A percentile compares a stretch with the other conserved stretches of the same genome.
phyloP scores from a whole-genome alignment of 2,888 invertebrate species.

The Brassicogethes aeneus region DNA sequence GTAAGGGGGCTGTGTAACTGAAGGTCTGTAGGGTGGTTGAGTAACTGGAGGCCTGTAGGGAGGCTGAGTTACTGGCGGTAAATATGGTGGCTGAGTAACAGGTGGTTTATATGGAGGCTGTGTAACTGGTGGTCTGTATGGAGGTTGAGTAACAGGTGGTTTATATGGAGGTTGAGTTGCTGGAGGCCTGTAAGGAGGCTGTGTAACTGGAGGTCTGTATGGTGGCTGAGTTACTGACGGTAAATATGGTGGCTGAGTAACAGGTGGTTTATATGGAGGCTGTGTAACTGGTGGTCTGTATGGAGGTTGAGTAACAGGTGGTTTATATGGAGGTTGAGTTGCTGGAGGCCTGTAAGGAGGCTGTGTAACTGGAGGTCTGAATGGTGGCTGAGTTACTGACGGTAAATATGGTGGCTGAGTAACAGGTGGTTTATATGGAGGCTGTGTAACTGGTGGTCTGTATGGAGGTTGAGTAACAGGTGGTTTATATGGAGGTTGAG shows the following conservation, averaged over 20 bases:
- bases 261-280: neutral
- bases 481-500: conserved; percentile 6
- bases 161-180: neutral
- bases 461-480: conserved; percentile 1
- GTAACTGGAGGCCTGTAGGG: conserved; percentile 1
- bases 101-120: conserved; percentile 2
- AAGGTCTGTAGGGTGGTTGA: conserved; percentile 5
- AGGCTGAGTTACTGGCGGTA: conserved; percentile 1
- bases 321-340: conserved; percentile 2
- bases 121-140: conserved; percentile 3
- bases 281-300: neutral
- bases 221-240: conserved; percentile 3
- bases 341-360: conserved; percentile 1
- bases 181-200: too few relatives aligned
- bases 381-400: neutral
- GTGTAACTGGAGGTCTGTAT: too few relatives aligned
- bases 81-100: neutral
- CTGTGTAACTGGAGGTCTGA: neutral
- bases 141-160: conserved; percentile 1
- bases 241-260: neutral
- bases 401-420: neutral
- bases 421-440: conserved; percentile 1
- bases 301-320: conserved; percentile 4
- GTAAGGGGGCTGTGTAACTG: conserved; percentile 5
- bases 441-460: conserved; percentile 2